Base-by-base conservation (phyloP, 2,797 vertebrate genomes). In the Dicrostonyx torquatus region DNA sequence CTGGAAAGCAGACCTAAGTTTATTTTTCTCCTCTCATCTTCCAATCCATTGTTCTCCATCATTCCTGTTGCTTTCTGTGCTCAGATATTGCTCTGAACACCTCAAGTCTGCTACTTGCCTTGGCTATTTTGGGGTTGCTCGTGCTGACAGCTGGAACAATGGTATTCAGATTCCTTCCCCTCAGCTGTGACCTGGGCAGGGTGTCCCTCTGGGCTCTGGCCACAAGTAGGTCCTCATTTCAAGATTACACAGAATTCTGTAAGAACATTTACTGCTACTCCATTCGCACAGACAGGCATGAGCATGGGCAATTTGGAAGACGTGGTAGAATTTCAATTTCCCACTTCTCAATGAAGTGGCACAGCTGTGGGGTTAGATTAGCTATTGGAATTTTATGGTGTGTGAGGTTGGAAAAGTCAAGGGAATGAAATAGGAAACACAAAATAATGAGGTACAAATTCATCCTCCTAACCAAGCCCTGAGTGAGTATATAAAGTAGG, bases 301-400 rank as follows among this genome's bases (percentile, higher is more conserved):
- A 89, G 90, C 26, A 80, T 48, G 84, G 45, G 62, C 68, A 84
- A 86, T 89, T 92, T 91, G 84, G 94, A 95, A 95, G 75, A 75
- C 20, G 72, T 82, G 68, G 37, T 93, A 93, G 89, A 90, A 94
- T 95, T 93, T 96, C 89, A 94, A 11, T 84, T 96, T 94, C 29
- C 75, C 29, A 85, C 68, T 92, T 97, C 82, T 96, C 70, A 95
- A 93, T 77, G 86, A 95, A 77, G 72, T 73, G 50, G 66, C 34
- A 75, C 76, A 93, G 53, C 60, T 96, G 70, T 58, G 40, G 80
- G n/a, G 34, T 91, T 87, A 84, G 94, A 95, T 89, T 94, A 94
- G 64, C 76, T 89, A 26, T 62, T 93, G 72, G 73, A 92, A 92
- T 91, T 96, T 93, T 93, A 90, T 80, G 77, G 77, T 18, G 2